Evolutionary conservation across 2,797 vertebrate species (phyloP).

Genomic region (Artibeus jamaicensis): DNA sequence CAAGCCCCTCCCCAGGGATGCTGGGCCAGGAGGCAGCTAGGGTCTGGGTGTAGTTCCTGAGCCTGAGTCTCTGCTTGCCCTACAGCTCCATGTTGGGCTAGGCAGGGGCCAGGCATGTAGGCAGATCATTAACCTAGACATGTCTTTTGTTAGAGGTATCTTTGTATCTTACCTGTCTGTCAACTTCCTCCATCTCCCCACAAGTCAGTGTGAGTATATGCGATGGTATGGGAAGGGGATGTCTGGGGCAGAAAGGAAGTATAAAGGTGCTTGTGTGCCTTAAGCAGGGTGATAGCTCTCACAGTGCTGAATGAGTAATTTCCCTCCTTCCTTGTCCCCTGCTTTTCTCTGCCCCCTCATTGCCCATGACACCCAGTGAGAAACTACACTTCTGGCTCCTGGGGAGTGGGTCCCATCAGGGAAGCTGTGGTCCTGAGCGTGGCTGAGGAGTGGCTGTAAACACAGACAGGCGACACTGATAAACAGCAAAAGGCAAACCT

Average conservation of each 20-base stretch:
- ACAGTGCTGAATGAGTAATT: not conserved
- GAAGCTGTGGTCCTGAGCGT: not conserved
- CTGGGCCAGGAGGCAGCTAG: accelerated
- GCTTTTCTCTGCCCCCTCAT: not conserved
- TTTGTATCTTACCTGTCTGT: not conserved
- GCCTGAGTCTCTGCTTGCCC: not conserved
- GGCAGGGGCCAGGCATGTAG: not conserved
- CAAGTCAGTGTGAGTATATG: not conserved
- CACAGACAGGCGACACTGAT: constrained; percentile 37
- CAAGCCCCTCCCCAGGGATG: accelerated
- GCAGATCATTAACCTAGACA: not conserved
- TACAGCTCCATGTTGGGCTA: accelerated
- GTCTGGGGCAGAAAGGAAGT: not conserved
- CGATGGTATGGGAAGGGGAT: accelerated
- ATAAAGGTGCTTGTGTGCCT: not conserved
- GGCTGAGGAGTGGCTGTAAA: not conserved
- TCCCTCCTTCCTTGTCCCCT: not conserved
- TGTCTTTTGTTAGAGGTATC: not conserved
- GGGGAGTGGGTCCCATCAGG: not conserved
- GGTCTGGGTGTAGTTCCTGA: not conserved
- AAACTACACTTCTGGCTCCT: not conserved
- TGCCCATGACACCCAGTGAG: not conserved
- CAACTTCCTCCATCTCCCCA: not conserved
- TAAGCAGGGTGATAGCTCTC: not conserved
- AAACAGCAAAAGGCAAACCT: constrained; percentile 44